These are phyloP conservation scores for Rhorus exstirpatorius DNA, from an alignment of 2,888 invertebrate genomes.

Conservation along the genomic window DNA sequence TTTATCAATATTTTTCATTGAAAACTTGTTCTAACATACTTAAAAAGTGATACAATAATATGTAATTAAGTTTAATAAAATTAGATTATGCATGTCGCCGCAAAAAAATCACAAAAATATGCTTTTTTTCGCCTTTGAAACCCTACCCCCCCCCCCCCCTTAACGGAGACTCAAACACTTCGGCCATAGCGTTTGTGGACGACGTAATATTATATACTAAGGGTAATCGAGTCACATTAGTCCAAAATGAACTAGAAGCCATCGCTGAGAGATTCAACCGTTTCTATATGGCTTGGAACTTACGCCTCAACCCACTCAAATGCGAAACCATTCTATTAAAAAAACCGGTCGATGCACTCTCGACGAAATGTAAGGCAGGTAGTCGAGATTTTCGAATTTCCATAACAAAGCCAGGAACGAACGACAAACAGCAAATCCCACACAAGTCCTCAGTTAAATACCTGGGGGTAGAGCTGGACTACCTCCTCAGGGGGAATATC, in stretches of 20 bases:
- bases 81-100: too few species aligned
- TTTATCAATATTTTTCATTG: too few species aligned
- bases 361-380: neutral
- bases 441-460: slow-evolving; percentile 31
- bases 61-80: too few species aligned
- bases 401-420: neutral
- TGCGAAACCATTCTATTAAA: slow-evolving; percentile 66
- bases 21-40: too few species aligned
- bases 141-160: too few species aligned
- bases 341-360: slow-evolving; percentile 15
- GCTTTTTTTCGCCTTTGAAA: too few species aligned
- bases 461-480: slow-evolving; percentile 45
- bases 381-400: slow-evolving; percentile 50
- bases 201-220: slow-evolving; percentile 34
- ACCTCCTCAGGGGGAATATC: slow-evolving; percentile 19
- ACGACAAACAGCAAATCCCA: neutral
- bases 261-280: slow-evolving; percentile 27
- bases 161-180: neutral
- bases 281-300: slow-evolving; percentile 51
- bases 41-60: too few species aligned
- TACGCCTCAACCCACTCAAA: slow-evolving; percentile 38
- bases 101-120: too few species aligned
- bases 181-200: slow-evolving; percentile 1
- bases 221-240: neutral
- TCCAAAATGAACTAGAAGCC: slow-evolving; percentile 3